phyloP scores from a whole-genome alignment of 2,113 vertebrate genomes.

The Anseranas semipalmata region DNA sequence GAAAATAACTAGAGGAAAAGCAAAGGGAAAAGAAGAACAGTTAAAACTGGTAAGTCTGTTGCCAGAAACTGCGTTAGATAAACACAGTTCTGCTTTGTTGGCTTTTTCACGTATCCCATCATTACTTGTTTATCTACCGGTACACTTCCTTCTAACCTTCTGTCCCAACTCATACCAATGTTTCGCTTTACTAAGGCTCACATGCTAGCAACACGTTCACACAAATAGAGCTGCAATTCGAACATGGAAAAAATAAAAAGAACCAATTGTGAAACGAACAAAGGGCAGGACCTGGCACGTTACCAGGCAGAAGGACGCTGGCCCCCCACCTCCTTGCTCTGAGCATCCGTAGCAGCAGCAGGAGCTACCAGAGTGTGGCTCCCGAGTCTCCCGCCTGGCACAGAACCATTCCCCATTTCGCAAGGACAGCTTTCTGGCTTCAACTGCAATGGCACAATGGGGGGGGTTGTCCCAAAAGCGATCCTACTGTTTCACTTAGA shows the following conservation, averaged over 20 bases:
- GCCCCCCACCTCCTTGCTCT: not conserved
- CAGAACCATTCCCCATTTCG: not conserved
- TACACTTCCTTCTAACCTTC: not conserved
- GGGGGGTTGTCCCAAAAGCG: not conserved
- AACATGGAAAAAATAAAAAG: not conserved
- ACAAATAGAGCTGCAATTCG: not conserved
- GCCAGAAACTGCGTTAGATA: not conserved
- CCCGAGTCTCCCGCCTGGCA: not conserved
- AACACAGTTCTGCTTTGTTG: fast-evolving
- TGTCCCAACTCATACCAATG: not conserved
- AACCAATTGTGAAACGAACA: not conserved
- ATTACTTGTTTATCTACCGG: not conserved
- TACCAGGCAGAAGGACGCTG: not conserved
- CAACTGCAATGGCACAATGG: not conserved
- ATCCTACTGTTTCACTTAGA: not conserved
- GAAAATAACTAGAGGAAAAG: not conserved
- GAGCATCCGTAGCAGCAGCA: not conserved
- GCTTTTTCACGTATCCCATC: fast-evolving
- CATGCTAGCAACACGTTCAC: fast-evolving
- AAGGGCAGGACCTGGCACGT: not conserved
- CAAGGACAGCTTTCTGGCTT: not conserved
- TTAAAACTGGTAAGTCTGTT: not conserved
- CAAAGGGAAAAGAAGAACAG: not conserved
- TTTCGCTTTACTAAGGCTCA: not conserved
- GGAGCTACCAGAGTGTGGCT: no score